Evolutionary conservation across 2,888 invertebrate genomes (phyloP).

Genomic region (Standfussiana lucernea): DNA sequence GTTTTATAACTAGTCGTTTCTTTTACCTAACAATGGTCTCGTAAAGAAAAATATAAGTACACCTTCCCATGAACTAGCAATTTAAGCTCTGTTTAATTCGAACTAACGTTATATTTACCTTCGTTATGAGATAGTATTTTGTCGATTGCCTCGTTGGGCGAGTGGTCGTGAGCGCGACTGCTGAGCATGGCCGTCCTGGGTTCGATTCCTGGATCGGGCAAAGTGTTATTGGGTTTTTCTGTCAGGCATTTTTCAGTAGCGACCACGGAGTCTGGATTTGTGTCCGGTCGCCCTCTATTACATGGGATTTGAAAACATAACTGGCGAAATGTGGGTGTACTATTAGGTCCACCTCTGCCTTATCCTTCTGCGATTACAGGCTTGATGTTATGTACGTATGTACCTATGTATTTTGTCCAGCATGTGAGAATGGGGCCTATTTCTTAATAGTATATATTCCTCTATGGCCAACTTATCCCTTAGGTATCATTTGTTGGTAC

Average conservation of each 20-base stretch:
- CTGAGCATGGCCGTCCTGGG: background rate
- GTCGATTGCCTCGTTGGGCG: background rate
- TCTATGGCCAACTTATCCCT: no score
- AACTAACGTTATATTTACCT: no score
- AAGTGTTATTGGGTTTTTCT: background rate
- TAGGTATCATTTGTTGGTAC: background rate
- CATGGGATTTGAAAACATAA: background rate
- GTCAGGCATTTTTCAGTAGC: background rate
- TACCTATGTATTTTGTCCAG: no score
- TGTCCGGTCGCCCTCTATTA: background rate
- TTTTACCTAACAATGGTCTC: background rate
- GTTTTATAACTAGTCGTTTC: constrained; percentile 36
- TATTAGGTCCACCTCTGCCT: background rate
- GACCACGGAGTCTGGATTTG: background rate
- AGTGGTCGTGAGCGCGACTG: background rate
- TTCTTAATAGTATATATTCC: background rate
- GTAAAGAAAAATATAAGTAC: no score
- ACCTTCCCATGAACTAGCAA: no score
- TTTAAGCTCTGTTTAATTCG: no score
- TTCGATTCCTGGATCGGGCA: background rate
- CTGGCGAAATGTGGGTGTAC: background rate
- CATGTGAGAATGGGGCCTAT: background rate
- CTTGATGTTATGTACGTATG: background rate
- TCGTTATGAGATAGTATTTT: no score
- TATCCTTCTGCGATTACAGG: background rate